Base-by-base conservation (phyloP, 2,888 invertebrate genomes). In the Pollenia griseotomentosa region DNA sequence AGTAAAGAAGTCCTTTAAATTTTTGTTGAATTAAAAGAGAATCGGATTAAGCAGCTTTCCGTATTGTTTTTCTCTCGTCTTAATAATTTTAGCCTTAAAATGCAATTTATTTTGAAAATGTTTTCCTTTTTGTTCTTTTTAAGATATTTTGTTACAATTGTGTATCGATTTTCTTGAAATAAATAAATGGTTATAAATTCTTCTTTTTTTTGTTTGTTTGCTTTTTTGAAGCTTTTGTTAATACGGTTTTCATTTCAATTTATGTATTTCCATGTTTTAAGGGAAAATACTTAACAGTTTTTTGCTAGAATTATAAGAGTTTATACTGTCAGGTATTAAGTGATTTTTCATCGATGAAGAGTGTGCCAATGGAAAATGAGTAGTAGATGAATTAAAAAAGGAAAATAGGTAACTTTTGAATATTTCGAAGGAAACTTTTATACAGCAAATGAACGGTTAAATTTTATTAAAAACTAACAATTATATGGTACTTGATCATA, bases 11-110 rank as follows among this genome's bases (percentile, higher is more conserved):
- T 70, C 57, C 19, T 63, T 51, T 65, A 57, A 55, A 23, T 75
- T 63, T 75, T 63, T 40, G n/a, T 75, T 75, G 42, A 70, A 63
- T 80, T 63, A 19, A 44, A 65, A 65, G 7, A 46, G n/a, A 19
- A 19, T 46, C 44, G 16, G 44, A 65, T 19, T 0, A 12, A 44
- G 19, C 19, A 12, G 14, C 0, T 46, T 11, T 19, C 6, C 11
- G 19, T 65, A 16, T 44, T 14, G 2, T 23, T 23, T 23, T 65
- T 19, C 48, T 65, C 42, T 55, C 33, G 46, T 16, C 53, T 55
- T 19, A 42, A 33, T 33, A 33, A 4, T 19, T 75, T 51, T 51
- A 63, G n/a, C 42, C 61, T 33, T 9, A 14, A 63, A 74, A 51
- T 61, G 61, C 40, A 51, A 63, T 75, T 75, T 63, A 19, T 63